Percentiles rank a stretch among this genome's conserved stretches.
These are phyloP conservation scores for Pollenia labialis DNA, from an alignment of 2,888 invertebrate species.

Conservation along the genomic window DNA sequence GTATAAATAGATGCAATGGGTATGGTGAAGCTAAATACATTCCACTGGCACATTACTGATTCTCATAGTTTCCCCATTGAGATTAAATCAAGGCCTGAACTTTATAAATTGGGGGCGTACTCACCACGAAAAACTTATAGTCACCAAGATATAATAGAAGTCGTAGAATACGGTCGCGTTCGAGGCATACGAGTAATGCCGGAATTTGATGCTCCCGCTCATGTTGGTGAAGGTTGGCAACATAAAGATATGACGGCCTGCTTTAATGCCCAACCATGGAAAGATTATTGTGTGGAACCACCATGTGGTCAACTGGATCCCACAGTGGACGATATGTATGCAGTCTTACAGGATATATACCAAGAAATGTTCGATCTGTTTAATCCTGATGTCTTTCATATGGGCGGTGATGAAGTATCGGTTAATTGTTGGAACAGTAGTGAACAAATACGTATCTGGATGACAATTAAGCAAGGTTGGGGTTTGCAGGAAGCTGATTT, in stretches of 20 bases:
- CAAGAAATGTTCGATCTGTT: slow-evolving; percentile 87
- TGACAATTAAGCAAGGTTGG: slow-evolving; percentile 87
- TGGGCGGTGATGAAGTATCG: slow-evolving; percentile 93
- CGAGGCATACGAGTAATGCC: slow-evolving; percentile 94
- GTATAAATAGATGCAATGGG: slow-evolving; percentile 91
- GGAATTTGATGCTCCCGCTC: slow-evolving; percentile 96
- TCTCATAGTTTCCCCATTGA: slow-evolving; percentile 97
- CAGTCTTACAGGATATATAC: slow-evolving; percentile 89
- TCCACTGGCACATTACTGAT: slow-evolving; percentile 98
- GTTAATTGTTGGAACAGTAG: slow-evolving; percentile 91
- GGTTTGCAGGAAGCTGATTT: slow-evolving; percentile 86
- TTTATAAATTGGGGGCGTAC: slow-evolving; percentile 92
- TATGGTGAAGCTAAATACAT: slow-evolving; percentile 94
- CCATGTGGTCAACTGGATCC: slow-evolving; percentile 94
- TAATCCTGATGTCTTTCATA: slow-evolving; percentile 91
- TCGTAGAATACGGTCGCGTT: slow-evolving; percentile 88
- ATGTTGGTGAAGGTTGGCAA: slow-evolving; percentile 95
- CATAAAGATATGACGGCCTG: slow-evolving; percentile 88
- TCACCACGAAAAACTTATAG: slow-evolving; percentile 89
- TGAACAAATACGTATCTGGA: slow-evolving; percentile 88
- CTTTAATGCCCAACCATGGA: slow-evolving; percentile 91
- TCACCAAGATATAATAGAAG: slow-evolving; percentile 85
- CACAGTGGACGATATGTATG: slow-evolving; percentile 88
- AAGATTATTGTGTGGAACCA: slow-evolving; percentile 89
- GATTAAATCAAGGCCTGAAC: slow-evolving; percentile 88